Base-by-base conservation (phyloP, 2,113 vertebrate species). In the Elgaria multicarinata region DNA sequence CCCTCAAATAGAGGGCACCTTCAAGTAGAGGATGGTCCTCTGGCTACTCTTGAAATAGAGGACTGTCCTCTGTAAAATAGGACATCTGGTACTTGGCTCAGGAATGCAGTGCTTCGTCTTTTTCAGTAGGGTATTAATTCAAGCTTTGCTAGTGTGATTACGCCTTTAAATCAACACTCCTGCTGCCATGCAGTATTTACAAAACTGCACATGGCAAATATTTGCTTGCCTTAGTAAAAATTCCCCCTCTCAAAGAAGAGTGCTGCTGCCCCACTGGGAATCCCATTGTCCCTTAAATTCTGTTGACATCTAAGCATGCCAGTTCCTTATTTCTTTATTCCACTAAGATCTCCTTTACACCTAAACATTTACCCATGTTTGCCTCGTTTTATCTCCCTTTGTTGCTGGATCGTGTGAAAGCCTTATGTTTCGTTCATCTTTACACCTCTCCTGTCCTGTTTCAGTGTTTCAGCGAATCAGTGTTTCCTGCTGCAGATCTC, bases 141-240 rank as follows among this genome's bases (percentile, higher is more conserved):
- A 93, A 87, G 62, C 89, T 91, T 93, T 90, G 87, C 85, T 67
- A 85, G 89, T 79, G 31, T 50, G 83, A 85, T 87, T 93, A 91
- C 89, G 89, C 84, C 92, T 91, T 89, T 91, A 88, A 87, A 71
- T 93, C 92, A 91, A 91, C 85, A 89, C 80, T 87, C 80, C 75
- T 64, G 83, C 87, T 87, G 88, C 87, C 83, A 42, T 87, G 83
- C 88, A 93, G 84, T 93, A 87, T 86, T 89, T 81, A 74, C 72
- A 81, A 89, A 93, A 91, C 87, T 80, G 89, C 87, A 91, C 89
- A 89, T 87, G 76, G 81, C 62, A 91, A 76, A 85, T 90, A 83
- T 91, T 89, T 91, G 81, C 85, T 90, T 50, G 87, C 75, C 64
- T 46, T 83, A 83, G 44, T 44, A 13, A 28, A 83, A 83, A 24